phyloP scores from a whole-genome alignment of 1,140 invertebrate genomes.

The Apis cerana region DNA sequence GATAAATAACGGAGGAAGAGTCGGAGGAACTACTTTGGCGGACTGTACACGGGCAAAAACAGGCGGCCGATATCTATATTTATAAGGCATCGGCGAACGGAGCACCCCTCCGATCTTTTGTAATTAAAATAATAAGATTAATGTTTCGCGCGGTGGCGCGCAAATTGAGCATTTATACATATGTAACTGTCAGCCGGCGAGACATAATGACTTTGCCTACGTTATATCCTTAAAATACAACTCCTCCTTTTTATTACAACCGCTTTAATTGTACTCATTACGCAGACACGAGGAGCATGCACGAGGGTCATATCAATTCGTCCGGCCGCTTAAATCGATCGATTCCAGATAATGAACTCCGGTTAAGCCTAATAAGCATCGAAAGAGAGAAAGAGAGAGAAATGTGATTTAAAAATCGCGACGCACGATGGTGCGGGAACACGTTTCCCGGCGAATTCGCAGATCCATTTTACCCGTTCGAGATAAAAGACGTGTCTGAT shows the following conservation, averaged over 20 bases:
- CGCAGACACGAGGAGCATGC: slow-evolving; percentile 1
- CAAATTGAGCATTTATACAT: slow-evolving; percentile 66
- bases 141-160: slow-evolving; percentile 55
- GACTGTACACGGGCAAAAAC: slow-evolving; percentile 55
- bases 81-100: slow-evolving; percentile 56
- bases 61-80: slow-evolving; percentile 57
- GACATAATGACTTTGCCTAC: slow-evolving; percentile 57
- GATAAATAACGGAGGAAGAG: not conserved
- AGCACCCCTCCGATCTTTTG: slow-evolving; percentile 46
- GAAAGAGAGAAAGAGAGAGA: not conserved
- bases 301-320: slow-evolving; percentile 37
- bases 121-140: slow-evolving; percentile 67
- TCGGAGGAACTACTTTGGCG: slow-evolving; percentile 33
- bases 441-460: too few species aligned
- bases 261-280: slow-evolving; percentile 50
- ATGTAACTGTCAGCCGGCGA: slow-evolving; percentile 56
- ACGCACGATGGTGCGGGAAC: not conserved
- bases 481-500: too few species aligned
- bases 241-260: slow-evolving; percentile 16
- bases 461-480: not conserved
- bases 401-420: not conserved
- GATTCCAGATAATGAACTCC: slow-evolving; percentile 45
- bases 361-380: slow-evolving; percentile 18
- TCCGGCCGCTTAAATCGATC: slow-evolving; percentile 30
- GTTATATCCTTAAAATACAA: slow-evolving; percentile 42